Evolutionary conservation across 1,140 invertebrate species (phyloP).

Genomic region (Drosophila pseudoananassae): DNA sequence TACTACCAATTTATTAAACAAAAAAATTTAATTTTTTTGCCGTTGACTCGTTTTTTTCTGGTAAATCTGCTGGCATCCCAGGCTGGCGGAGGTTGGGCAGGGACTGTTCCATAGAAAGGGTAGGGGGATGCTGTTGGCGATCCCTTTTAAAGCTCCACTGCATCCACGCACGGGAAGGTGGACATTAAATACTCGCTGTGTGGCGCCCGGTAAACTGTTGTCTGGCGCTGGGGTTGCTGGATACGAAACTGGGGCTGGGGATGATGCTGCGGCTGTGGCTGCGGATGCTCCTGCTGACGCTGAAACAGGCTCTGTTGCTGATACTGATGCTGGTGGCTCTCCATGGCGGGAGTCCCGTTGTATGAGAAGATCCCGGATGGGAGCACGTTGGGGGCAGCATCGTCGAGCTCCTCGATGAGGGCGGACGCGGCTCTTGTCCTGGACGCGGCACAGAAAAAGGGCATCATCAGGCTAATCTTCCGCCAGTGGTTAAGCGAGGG

Average conservation of each 20-base stretch:
- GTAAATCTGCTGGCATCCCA: background rate
- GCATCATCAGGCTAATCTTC: conserved; percentile 5
- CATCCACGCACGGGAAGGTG: too few species aligned
- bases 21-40: conserved; percentile 9
- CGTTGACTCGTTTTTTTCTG: background rate
- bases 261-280: background rate
- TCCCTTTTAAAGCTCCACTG: background rate
- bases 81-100: background rate
- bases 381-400: background rate
- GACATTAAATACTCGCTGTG: background rate
- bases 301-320: background rate
- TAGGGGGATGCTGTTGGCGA: background rate
- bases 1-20: conserved; percentile 48
- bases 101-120: background rate
- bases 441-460: conserved; percentile 10
- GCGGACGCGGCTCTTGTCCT: background rate
- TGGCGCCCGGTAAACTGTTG: background rate
- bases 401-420: background rate
- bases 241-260: background rate
- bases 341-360: background rate
- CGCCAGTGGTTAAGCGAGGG: conserved; percentile 8
- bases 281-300: background rate
- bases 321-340: background rate
- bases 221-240: background rate
- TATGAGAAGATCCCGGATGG: background rate